Evolutionary conservation across 2,888 invertebrate species (phyloP), one percentile per base, ranked within the genome.

Genomic region (Thalpophila matura): DNA sequence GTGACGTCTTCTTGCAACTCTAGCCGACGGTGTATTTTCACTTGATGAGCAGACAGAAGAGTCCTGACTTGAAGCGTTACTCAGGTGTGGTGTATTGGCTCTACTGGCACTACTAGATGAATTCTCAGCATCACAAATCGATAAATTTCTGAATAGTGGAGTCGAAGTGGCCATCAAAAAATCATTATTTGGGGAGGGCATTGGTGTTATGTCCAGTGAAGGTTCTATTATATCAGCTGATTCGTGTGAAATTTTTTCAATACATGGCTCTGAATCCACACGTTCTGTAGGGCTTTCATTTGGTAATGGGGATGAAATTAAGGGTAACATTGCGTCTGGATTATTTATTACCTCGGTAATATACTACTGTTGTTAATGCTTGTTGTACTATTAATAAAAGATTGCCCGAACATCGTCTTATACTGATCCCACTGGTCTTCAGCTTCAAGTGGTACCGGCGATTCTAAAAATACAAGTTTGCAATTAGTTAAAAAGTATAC

Each of bases 371-470:
- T 47, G 33, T 35, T 5, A 31, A 35, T 10, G 6, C 33, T 47
- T 47, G 5, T 6, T 33, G 47, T 33, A 46, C 46, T 46, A 46
- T 46, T 46, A 22, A 4, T 33, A 47, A 47, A 47, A 47, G 46
- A 47, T 4, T 47, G 33, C 31, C 46, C 35, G 22, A 47, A 46
- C 31, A 46, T 46, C 46, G 46, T 46, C 46, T 46, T 47, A 6
- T 47, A 47, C 33, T 47, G 47, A 4, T 49, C 49, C 49, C 49
- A 49, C 24, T 49, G 49, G 24, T 50, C 2, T 50, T 18, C 49
- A 50, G 49, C 37, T 37, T 37, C 37, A 37, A 50, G 16, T 37
- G 49, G 49, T 50, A 49, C 35, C 24, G 47, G 35, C 1, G 47
- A 35, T 35, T 4, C 47, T 49, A 49, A 35, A 47, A 49, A 49